phyloP scores from a whole-genome alignment of 2,113 vertebrate genomes.

The Myotis lucifugus region DNA sequence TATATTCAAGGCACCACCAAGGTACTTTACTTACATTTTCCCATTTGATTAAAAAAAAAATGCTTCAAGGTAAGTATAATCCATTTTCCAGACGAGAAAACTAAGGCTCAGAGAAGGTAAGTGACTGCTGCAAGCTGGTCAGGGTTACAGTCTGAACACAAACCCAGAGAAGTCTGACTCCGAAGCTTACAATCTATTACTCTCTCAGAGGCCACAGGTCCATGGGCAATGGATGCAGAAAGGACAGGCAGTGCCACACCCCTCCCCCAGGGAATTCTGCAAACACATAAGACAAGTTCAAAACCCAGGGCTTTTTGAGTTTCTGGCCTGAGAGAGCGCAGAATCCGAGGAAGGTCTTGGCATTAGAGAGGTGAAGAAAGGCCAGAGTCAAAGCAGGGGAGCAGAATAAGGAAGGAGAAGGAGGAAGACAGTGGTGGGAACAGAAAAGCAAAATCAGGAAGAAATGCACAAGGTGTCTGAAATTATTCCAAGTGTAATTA shows the following conservation, averaged over 20 bases:
- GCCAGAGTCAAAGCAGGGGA: background rate
- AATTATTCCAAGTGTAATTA: background rate
- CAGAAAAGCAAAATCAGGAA: background rate
- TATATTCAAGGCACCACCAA: background rate
- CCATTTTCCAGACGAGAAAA: background rate
- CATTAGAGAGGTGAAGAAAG: background rate
- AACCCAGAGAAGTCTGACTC: background rate
- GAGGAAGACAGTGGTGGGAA: background rate
- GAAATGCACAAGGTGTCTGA: rapidly evolving
- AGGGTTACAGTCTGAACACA: background rate
- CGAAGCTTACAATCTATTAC: background rate
- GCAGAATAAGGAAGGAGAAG: background rate
- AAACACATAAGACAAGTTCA: background rate
- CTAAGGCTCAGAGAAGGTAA: background rate
- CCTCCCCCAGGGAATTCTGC: background rate
- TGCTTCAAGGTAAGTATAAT: background rate
- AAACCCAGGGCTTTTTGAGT: background rate
- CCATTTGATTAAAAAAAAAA: background rate
- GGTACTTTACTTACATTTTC: background rate
- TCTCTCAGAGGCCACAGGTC: background rate
- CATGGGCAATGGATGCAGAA: background rate
- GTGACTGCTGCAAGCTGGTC: background rate
- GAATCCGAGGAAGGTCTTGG: background rate
- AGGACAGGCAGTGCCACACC: background rate
- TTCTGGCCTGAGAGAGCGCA: background rate